These are phyloP conservation scores for Xenopus petersii DNA, from an alignment of 2,797 vertebrate species.

Conservation along the genomic window DNA sequence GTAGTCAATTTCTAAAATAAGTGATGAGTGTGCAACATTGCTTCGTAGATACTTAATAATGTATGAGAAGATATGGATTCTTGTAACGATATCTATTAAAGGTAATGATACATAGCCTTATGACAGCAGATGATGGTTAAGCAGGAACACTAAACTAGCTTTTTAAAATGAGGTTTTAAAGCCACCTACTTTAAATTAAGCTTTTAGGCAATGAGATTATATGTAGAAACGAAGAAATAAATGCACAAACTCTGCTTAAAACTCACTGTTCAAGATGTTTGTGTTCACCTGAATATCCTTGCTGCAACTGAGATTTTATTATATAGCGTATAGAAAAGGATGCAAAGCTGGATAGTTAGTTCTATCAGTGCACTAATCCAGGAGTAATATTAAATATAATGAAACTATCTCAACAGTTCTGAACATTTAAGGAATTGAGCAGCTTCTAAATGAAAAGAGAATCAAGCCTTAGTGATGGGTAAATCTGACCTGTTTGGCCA, in stretches of 20 bases:
- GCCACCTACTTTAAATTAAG: neutral
- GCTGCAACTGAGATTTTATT: too few species aligned
- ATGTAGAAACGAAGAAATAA: neutral
- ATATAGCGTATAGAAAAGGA: too few species aligned
- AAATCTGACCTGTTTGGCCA: too few species aligned
- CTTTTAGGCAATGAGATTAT: neutral
- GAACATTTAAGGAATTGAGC: too few species aligned
- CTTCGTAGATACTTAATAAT: conserved; percentile 39
- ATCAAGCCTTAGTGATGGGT: too few species aligned
- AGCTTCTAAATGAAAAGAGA: too few species aligned
- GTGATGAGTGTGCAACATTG: conserved; percentile 38
- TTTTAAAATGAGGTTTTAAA: conserved; percentile 18
- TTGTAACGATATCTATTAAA: conserved; percentile 35
- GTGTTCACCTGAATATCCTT: too few species aligned
- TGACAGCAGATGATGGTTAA: conserved; percentile 14
- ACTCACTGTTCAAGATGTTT: too few species aligned
- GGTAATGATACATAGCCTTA: conserved; percentile 21
- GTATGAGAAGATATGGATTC: conserved; percentile 42
- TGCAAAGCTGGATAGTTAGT: too few species aligned
- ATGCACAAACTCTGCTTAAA: neutral
- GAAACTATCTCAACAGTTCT: too few species aligned
- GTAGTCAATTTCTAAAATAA: conserved; percentile 41
- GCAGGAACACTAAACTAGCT: conserved; percentile 9
- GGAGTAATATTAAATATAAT: too few species aligned
- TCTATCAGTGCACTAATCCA: too few species aligned